phyloP scores from a whole-genome alignment of 2,113 vertebrate genomes.

The Anarrhichthys ocellatus region DNA sequence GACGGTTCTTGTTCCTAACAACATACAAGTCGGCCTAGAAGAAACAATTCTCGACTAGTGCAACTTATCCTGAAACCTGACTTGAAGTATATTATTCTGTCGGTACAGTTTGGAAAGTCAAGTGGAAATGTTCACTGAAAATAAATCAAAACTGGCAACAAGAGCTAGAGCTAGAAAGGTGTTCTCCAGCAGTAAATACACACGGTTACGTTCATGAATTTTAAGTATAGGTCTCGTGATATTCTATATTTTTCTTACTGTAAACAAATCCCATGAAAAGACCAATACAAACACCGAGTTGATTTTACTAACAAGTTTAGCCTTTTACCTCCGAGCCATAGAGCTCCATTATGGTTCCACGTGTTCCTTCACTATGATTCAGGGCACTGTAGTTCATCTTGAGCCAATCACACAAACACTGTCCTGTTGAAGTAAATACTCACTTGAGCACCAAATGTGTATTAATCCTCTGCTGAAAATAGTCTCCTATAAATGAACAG shows the following conservation, averaged over 20 bases:
- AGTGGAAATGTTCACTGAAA: slow-evolving; percentile 6
- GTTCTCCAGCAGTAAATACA: slow-evolving; percentile 20
- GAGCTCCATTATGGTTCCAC: not conserved
- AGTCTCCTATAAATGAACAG: not conserved
- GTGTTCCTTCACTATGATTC: not conserved
- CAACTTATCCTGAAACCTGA: slow-evolving; percentile 13
- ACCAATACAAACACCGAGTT: not conserved
- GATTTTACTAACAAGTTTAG: not conserved
- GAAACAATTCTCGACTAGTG: not conserved
- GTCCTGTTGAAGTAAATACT: not conserved
- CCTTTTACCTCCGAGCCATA: not conserved
- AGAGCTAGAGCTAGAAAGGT: not conserved
- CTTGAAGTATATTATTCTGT: not conserved
- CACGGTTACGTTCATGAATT: not conserved
- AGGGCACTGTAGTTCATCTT: too few species aligned
- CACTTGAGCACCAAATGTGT: not conserved
- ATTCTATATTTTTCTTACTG: not conserved
- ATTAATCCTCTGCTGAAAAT: not conserved
- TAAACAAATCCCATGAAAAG: not conserved
- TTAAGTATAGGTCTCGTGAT: not conserved
- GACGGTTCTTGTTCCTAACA: not conserved
- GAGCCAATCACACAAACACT: not conserved
- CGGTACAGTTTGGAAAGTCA: not conserved
- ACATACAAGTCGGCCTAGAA: not conserved
- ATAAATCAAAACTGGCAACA: slow-evolving; percentile 7